Base-by-base conservation (phyloP, 1,140 invertebrate genomes). In the Papilio dardanus region DNA sequence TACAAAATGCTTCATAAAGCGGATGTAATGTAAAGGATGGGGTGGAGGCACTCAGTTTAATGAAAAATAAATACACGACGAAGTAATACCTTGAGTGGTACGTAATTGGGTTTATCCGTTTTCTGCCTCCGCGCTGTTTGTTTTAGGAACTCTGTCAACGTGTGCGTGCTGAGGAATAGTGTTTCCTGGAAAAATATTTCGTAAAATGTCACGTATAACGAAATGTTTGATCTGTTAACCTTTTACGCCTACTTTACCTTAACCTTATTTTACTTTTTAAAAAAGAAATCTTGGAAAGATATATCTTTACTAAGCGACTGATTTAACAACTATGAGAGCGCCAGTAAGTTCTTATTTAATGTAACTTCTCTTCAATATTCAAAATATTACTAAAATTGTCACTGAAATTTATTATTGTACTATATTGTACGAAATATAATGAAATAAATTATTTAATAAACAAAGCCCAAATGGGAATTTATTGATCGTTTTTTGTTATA, bases 51-150 rank as follows among this genome's bases (percentile, higher is more conserved):
- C 66, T 68, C 66, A 28, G 66, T 12, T 40, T 68, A 68, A 68
- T 68, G 66, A 68, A 68, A 68, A 68, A 68, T 40, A 68, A 68
- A 68, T 68, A 68, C 30, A 35, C 30, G 19, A 12, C 16, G 66
- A 35, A n/a, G 31, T 33, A 68, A 40, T 68, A 68, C 66, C 21
- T 40, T 35, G 35, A 68, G 66, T 68, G 66, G 10, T 37, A 68
- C 35, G 66, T 68, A 68, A 68, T 68, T 68, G 66, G 66, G 66
- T 68, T 68, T 68, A 68, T 40, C 19, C n/a, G 33, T 21, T 19
- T 40, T 14, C 21, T 12, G 33, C 35, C 19, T 19, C n/a, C 19
- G 19, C 66, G 10, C 31, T n/a, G 33, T 24, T 16, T 37, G 19
- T 40, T 68, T 68, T 1, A 19, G n/a, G 0, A 35, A 68, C 19